Evolutionary conservation across 1,140 invertebrate genomes (phyloP).

Genomic region (Pseudoatta argentina): DNA sequence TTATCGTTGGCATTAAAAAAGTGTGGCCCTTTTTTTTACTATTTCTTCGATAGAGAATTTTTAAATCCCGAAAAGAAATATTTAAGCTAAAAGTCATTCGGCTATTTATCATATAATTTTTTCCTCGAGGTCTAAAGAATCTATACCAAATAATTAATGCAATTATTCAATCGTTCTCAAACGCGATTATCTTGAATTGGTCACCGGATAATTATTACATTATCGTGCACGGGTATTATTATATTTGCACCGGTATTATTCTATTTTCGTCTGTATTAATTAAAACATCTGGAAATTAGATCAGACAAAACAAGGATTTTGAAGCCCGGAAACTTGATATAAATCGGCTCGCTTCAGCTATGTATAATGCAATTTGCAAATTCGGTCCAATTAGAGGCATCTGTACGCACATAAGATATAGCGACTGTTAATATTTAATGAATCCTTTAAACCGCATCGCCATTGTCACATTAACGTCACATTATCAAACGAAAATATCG

Average conservation of each 20-base stretch:
- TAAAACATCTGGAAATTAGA: conserved; percentile 28
- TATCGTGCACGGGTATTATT: conserved; percentile 4
- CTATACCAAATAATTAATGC: not conserved
- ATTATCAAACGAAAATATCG: conserved; percentile 17
- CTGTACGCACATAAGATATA: conserved; percentile 11
- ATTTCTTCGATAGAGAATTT: not conserved
- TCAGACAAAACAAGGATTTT: conserved; percentile 39
- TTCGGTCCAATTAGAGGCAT: conserved; percentile 15
- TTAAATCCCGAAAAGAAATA: not conserved
- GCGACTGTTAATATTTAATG: conserved; percentile 42
- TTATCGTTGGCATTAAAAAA: not conserved
- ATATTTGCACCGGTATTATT: conserved; percentile 18
- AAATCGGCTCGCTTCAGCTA: conserved; percentile 30
- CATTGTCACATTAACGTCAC: conserved; percentile 42
- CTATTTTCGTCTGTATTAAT: conserved; percentile 56
- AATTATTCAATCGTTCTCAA: conserved; percentile 21
- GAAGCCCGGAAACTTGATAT: conserved; percentile 36
- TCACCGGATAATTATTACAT: conserved; percentile 19
- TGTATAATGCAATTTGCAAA: conserved; percentile 23
- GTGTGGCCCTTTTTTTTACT: not conserved
- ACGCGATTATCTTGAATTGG: conserved; percentile 15
- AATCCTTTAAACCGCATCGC: conserved; percentile 22
- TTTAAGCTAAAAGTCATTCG: not conserved
- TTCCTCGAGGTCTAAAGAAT: not conserved
- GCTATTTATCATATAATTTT: not conserved